phyloP scores from a whole-genome alignment of 2,797 vertebrate genomes.

The Thalassophryne amazonica region DNA sequence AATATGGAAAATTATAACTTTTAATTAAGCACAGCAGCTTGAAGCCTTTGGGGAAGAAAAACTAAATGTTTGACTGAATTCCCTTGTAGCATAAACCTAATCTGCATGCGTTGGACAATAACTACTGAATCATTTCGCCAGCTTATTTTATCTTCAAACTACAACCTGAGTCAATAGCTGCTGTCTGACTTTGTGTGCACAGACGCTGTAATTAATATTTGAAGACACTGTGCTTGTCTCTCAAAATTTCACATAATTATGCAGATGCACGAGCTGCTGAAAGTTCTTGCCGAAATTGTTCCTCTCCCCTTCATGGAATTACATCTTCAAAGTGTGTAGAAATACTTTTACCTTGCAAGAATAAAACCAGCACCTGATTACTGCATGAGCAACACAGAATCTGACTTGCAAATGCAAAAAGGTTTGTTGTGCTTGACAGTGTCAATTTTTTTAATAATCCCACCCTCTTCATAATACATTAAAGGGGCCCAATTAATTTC shows the following conservation, averaged over 20 bases:
- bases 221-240: not conserved
- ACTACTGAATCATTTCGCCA: no score
- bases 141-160: no score
- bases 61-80: no score
- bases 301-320: conserved; percentile 9
- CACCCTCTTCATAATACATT: no score
- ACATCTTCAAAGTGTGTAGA: conserved; percentile 16
- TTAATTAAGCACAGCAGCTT: no score
- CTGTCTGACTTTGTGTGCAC: not conserved
- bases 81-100: no score
- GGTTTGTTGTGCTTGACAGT: conserved; percentile 22
- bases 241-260: not conserved
- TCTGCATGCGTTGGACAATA: no score
- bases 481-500: no score
- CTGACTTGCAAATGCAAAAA: conserved; percentile 33
- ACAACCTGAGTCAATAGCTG: no score
- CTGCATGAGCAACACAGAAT: no score
- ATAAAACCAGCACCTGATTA: conserved; percentile 14
- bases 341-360: not conserved
- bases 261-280: conserved; percentile 7
- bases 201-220: not conserved
- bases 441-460: conserved; percentile 9
- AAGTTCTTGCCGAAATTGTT: conserved; percentile 7
- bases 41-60: no score
- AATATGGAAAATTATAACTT: no score